phyloP scores from a whole-genome alignment of 2,113 vertebrate genomes.

The Eudorcas thomsonii region DNA sequence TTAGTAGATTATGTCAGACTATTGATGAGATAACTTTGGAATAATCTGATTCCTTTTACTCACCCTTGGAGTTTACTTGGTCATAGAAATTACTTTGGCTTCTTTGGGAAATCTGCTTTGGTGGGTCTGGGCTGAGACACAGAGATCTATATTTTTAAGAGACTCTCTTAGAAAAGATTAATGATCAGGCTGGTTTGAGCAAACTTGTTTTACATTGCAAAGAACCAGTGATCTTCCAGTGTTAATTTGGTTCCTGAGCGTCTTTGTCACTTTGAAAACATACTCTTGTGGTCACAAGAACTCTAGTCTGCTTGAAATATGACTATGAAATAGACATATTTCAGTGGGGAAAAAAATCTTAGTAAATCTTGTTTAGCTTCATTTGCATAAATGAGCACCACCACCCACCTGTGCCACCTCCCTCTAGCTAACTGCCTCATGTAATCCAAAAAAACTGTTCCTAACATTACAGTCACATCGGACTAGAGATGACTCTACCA shows the following conservation, averaged over 20 bases:
- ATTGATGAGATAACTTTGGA: background rate
- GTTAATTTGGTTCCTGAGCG: background rate
- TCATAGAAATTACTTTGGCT: background rate
- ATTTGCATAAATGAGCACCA: background rate
- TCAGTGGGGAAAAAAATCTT: background rate
- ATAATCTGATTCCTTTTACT: background rate
- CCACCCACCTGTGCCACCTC: too few species aligned
- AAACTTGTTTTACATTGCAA: background rate
- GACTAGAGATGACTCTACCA: background rate
- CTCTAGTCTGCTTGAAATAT: background rate
- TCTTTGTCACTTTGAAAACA: background rate
- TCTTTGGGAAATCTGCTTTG: background rate
- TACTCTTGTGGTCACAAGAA: background rate
- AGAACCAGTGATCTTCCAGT: background rate
- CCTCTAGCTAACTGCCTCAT: background rate
- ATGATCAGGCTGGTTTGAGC: background rate
- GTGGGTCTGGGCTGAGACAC: background rate
- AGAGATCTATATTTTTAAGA: background rate
- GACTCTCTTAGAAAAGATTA: background rate
- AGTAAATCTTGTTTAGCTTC: background rate
- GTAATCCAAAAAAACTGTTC: background rate
- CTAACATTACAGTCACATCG: background rate
- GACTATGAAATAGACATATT: background rate
- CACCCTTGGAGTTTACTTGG: background rate
- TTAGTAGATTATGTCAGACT: background rate